Evolutionary conservation across 2,113 vertebrate genomes (phyloP).

Genomic region (Lagenorhynchus albirostris): DNA sequence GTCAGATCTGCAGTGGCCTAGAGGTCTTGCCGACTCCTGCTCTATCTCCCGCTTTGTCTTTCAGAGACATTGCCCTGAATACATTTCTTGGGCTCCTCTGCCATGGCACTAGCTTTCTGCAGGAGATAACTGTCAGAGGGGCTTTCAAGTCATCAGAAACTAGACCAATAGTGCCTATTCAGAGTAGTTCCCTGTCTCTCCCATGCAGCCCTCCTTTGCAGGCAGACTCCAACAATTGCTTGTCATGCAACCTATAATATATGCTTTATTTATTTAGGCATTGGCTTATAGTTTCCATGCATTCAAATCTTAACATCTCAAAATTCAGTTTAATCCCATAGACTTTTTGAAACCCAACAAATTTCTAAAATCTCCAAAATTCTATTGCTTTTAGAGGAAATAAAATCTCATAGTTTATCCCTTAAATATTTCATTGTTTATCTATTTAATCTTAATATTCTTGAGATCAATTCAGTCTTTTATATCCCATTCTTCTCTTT

Average conservation of each 20-base stretch:
- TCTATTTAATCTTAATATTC: slow-evolving; percentile 29
- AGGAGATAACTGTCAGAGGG: not conserved
- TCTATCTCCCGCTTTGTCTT: not conserved
- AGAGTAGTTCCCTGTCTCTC: not conserved
- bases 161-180: not conserved
- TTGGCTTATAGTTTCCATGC: not conserved
- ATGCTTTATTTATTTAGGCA: not conserved
- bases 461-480: not conserved
- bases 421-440: slow-evolving; percentile 6
- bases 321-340: not conserved
- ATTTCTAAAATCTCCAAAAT: not conserved
- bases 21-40: not conserved
- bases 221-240: not conserved
- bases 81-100: not conserved
- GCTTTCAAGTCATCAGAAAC: not conserved
- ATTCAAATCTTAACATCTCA: not conserved
- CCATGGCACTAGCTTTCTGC: not conserved
- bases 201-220: not conserved
- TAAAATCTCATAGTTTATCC: not conserved
- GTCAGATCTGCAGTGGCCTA: not conserved
- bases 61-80: not conserved
- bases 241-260: not conserved
- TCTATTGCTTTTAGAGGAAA: not conserved
- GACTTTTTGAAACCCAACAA: not conserved
- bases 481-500: not conserved